Base-by-base conservation (phyloP, 2,113 vertebrate species). In the Neolamprologus caudopunctatus region DNA sequence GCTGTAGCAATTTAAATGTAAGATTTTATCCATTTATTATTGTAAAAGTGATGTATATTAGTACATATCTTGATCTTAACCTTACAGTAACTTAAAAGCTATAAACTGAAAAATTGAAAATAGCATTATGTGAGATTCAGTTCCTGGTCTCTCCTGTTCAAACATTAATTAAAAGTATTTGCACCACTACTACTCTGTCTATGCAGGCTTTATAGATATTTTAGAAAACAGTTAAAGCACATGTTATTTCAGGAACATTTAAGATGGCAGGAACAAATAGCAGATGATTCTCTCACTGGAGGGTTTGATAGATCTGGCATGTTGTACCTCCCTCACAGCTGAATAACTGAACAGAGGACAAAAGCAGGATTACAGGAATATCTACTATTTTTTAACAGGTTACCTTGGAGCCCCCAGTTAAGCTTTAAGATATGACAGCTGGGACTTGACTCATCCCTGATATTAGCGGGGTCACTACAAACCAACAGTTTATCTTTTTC, bases 311-410 rank as follows among this genome's bases (percentile, higher is more conserved):
- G 61, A 37, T 21, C 61, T 37, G 61, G 11, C 61, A 42, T 71
- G 12, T 0, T 71, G 35, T 24, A 40, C 55, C 3, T 55, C 24
- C 21, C 6, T 54, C 21, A 12, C 33, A 7, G 4, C 26, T 45
- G 40, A 80, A 24, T 21, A 33, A 81, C 54, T 37, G 37, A 33
- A 58, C 50, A 26, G 17, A 9, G 2, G 40, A 51, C 28, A 78
- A 21, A 42, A 24, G 16, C 31, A 81, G 55, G 57, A 24, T 83
- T 47, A 17, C 16, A 53, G 58, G 75, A 71, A 85, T 66, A 80
- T 87, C 83, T 89, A 71, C 88, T 85, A 85, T 92, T 93, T 75
- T 81, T 87, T 31, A 83, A 50, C 87, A 87, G 83, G 85, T 89
- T 75, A 40, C 92, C 86, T 90, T 81, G 91, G 83, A 87, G 89